Conservation (phyloP, 2,113 vertebrate species). For the Mionectes macconnelli region DNA sequence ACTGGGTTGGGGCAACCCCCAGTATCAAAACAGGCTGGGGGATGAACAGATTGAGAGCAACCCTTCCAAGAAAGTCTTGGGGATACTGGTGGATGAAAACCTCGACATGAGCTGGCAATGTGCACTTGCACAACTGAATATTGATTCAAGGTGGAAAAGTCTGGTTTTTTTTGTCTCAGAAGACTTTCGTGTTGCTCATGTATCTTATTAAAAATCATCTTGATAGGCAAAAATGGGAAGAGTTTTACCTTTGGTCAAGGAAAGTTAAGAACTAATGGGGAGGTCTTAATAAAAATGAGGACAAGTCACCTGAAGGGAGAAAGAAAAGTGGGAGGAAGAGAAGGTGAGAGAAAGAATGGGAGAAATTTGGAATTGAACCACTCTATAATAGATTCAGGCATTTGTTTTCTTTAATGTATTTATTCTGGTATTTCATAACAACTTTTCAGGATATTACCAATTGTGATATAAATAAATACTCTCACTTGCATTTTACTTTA, state of each 20-base stretch:
- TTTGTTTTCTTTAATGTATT: not conserved
- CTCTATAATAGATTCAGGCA: not conserved
- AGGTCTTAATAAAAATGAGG: not conserved
- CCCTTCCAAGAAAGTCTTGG: not conserved
- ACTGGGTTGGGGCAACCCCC: too few relatives aligned
- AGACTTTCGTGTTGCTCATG: not conserved
- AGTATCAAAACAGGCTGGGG: not conserved
- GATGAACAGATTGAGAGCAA: not conserved
- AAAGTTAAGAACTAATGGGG: not conserved
- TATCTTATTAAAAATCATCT: not conserved
- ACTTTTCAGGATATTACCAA: not conserved
- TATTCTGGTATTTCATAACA: not conserved
- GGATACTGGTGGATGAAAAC: not conserved
- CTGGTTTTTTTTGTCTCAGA: not conserved
- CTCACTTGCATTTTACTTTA: not conserved
- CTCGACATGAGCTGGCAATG: not conserved
- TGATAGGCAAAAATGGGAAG: not conserved
- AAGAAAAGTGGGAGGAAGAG: not conserved
- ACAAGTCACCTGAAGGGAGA: not conserved
- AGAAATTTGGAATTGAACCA: not conserved
- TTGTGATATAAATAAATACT: not conserved
- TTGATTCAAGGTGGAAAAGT: not conserved
- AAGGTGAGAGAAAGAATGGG: not conserved
- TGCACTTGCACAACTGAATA: not conserved
- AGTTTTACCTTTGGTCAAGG: not conserved